A percentile compares a stretch with the other conserved stretches of the same genome.
These are phyloP conservation scores for Neodiprion virginianus DNA, from an alignment of 1,140 invertebrate genomes.

Conservation along the genomic window DNA sequence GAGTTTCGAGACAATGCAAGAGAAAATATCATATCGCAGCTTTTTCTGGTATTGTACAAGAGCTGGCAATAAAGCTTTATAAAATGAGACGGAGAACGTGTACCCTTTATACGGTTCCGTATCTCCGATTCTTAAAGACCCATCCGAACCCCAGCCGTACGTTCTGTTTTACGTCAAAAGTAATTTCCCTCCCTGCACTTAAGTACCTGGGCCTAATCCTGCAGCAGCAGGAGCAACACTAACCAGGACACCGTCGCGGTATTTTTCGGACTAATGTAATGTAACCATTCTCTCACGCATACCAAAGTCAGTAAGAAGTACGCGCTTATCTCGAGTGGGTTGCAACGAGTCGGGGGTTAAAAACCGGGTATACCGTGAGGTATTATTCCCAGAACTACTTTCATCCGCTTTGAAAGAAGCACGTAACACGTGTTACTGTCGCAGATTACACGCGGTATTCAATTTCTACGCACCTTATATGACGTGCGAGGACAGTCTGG, in stretches of 20 bases:
- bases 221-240: neutral
- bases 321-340: neutral
- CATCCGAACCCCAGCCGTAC: neutral
- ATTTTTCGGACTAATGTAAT: neutral
- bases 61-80: too few relatives aligned
- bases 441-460: too few relatives aligned
- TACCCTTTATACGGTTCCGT: neutral
- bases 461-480: too few relatives aligned
- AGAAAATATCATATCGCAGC: too few relatives aligned
- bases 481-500: too few relatives aligned
- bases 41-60: too few relatives aligned
- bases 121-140: neutral
- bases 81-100: too few relatives aligned
- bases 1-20: too few relatives aligned
- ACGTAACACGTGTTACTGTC: neutral
- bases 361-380: neutral
- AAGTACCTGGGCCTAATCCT: neutral
- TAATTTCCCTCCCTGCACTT: neutral
- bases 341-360: neutral
- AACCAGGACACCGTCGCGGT: neutral
- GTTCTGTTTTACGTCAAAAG: neutral
- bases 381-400: neutral
- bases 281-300: neutral
- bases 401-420: neutral
- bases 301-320: neutral